Base-by-base conservation (phyloP, 2,888 invertebrate species). In the Flexamia atlantica region DNA sequence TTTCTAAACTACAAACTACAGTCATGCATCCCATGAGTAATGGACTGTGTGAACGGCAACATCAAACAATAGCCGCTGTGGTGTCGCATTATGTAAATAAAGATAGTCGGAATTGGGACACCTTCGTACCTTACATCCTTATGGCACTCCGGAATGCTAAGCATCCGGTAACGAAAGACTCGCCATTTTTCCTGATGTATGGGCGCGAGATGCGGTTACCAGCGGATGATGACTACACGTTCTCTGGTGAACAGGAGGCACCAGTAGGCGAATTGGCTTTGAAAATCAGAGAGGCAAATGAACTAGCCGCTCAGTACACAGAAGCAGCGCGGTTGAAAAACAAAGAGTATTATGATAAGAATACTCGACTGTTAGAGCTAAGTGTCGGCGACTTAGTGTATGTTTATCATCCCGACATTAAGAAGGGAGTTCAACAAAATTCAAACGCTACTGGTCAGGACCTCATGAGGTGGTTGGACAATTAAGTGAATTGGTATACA, bases 401-500 rank as follows among this genome's bases (percentile, higher is more conserved):
- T 60, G 60, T 60, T 9, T 60, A 60, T 20, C 60, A 60, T n/a
- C 60, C 60, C 9, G 68, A 68, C 30, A 68, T 10, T 68, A 25
- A 25, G 30, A 23, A 17, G 28, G 28, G 68, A 7, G 20, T 68
- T 23, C 23, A 3, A 14, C 68, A 25, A 68, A 25, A 23, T 68
- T 68, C 28, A 68, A 68, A 28, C 68, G 70, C 32, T 70, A 32
- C 20, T 70, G 32, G 70, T 70, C 70, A 70, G 70, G 70, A 36
- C 70, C 70, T 70, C 70, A 70, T 70, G 32, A 70, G 32, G 70
- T 70, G 70, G 36, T 70, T 7, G 70, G 32, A 14, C 25, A 70
- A n/a, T 70, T 70, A 10, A 70, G 32, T 36, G 70, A 70, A 3
- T 64, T 64, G n/a, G 64, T 64, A 4, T 64, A 64, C n/a, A 64